Evolutionary conservation across 2,888 invertebrate species (phyloP), one percentile per base, ranked within the genome.

Genomic region (Clostera curtula): DNA sequence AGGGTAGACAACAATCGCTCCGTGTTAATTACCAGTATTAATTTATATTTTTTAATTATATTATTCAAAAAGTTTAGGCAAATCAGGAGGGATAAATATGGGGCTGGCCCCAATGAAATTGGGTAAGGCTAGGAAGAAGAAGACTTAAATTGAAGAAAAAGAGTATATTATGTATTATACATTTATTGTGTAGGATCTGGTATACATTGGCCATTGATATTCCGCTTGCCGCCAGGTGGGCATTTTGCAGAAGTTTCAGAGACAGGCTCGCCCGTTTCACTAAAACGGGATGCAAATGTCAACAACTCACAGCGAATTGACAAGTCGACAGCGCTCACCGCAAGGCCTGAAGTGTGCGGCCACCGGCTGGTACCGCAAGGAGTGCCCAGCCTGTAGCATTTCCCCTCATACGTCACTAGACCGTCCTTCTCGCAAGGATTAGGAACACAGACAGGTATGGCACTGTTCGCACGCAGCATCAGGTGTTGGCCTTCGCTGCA

Each of bases 341-440:
- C 86, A 8, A 91, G 63, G 1, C 85, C 77, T 8, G 44, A 74
- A 37, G 50, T 68, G 33, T 37, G 62, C 27, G 61, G 73, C 40
- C 33, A 45, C 32, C 40, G 46, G 58, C 34, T 56, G 20, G 19
- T 56, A 12, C 38, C 46, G 49, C 89, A 89, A 1, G 87, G 72
- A 1, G 62, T 37, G 1, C 70, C 70, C 2, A 83, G 40, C 5
- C 28, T 38, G 34, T 83, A 77, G 46, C 89, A 90, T 15, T 63
- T 67, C 1, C 74, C 72, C 15, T 85, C 70, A 49, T 62, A 85
- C 5, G 43, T 38, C 0, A 87, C 86, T 13, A 52, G 46, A 0
- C 85, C 85, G 43, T 90, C 88, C 1, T 47, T 32, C 3, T 34
- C 36, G 51, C 92, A 92, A 0, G 88, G 87, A 70, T 92, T 92